phyloP scores from a whole-genome alignment of 1,140 invertebrate species.

The Zophobas morio region DNA sequence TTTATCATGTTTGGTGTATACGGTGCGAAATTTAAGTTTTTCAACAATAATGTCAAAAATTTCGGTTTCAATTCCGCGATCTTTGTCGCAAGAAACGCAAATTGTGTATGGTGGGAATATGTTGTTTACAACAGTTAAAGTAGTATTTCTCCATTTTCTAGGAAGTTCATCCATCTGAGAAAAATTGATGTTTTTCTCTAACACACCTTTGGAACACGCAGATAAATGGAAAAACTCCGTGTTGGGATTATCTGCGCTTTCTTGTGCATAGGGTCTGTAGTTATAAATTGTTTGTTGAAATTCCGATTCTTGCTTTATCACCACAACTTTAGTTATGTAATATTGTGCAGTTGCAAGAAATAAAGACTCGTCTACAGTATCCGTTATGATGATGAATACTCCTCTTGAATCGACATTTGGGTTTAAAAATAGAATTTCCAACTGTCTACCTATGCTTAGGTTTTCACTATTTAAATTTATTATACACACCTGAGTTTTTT shows the following conservation, averaged over 20 bases:
- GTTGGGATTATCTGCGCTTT: slow-evolving; percentile 7
- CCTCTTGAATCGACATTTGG: slow-evolving; percentile 18
- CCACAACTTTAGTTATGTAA: slow-evolving; percentile 17
- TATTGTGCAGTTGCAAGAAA: slow-evolving; percentile 6
- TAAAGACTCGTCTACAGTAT: background rate
- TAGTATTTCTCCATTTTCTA: slow-evolving; percentile 13
- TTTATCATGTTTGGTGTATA: slow-evolving; percentile 3
- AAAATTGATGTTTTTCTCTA: background rate
- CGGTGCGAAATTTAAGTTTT: slow-evolving; percentile 3
- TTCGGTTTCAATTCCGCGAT: slow-evolving; percentile 1
- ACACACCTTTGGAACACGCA: background rate
- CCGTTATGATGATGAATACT: background rate
- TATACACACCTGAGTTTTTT: slow-evolving; percentile 9
- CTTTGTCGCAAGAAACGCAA: background rate
- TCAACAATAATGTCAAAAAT: slow-evolving; percentile 15
- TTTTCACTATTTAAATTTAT: slow-evolving; percentile 14
- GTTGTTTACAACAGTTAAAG: slow-evolving; percentile 14
- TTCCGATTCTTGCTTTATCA: background rate
- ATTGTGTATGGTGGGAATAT: slow-evolving; percentile 1
- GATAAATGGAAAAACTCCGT: background rate
- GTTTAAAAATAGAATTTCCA: slow-evolving; percentile 3
- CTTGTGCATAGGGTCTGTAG: slow-evolving; percentile 5
- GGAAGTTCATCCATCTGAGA: background rate
- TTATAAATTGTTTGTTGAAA: background rate
- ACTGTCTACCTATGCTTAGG: background rate